Conservation (phyloP, 2,113 vertebrate species). For the Poeciliopsis occidentalis region DNA sequence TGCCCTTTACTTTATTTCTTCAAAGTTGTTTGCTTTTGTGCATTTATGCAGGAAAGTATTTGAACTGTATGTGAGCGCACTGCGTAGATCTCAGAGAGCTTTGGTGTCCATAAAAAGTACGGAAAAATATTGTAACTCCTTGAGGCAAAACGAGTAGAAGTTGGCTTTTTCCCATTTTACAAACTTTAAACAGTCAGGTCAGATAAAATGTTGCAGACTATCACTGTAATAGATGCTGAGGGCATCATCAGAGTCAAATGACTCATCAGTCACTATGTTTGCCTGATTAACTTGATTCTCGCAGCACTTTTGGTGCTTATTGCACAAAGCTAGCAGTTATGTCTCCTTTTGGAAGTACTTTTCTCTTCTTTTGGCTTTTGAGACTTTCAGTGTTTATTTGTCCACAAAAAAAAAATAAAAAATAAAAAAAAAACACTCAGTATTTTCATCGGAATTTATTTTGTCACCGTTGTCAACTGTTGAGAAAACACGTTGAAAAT, state of each 20-base stretch:
- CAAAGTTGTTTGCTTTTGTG: no score
- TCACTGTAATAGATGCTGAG: no score
- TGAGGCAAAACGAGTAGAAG: neutral
- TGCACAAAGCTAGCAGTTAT: neutral
- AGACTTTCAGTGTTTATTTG: neutral
- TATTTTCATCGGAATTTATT: neutral
- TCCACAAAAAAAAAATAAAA: neutral
- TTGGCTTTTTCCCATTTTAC: neutral
- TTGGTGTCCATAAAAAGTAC: no score
- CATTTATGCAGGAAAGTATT: no score
- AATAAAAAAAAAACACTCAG: neutral
- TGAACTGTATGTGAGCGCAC: no score
- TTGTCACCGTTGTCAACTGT: neutral
- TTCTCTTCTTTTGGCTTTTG: no score
- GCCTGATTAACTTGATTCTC: neutral
- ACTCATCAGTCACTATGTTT: neutral
- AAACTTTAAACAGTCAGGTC: neutral
- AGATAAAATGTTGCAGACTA: no score
- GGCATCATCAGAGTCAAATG: neutral
- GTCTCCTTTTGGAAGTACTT: neutral
- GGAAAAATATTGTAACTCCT: neutral
- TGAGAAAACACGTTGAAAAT: neutral
- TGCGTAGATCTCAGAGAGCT: no score
- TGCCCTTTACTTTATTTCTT: neutral
- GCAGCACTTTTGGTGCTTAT: no score